These are phyloP conservation scores for Lucilia cuprina DNA, from an alignment of 1,140 invertebrate genomes.

Conservation along the genomic window DNA sequence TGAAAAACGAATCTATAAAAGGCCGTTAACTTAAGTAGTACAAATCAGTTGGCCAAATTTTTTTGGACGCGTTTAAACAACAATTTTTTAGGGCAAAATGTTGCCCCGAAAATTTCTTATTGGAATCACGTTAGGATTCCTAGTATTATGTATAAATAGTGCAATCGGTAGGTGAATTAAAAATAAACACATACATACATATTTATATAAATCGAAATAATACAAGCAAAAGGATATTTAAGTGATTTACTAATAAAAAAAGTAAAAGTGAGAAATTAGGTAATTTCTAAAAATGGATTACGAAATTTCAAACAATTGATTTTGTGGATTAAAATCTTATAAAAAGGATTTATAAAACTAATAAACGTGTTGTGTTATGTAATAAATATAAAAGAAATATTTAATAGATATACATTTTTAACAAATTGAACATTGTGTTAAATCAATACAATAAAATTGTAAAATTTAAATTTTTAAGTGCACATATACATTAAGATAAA, in stretches of 20 bases:
- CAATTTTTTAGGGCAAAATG: slow-evolving; percentile 40
- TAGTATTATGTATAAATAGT: slow-evolving; percentile 44
- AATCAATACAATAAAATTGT: not conserved
- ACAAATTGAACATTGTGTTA: not conserved
- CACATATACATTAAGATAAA: too few species aligned
- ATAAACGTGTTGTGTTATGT: not conserved
- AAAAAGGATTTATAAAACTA: not conserved
- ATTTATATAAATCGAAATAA: not conserved
- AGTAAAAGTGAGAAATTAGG: slow-evolving; percentile 14
- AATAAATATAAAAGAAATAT: not conserved
- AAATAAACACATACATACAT: not conserved
- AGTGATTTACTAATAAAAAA: slow-evolving; percentile 9
- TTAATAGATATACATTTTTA: not conserved
- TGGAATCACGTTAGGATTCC: slow-evolving; percentile 46
- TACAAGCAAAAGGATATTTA: not conserved
- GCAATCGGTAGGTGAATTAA: slow-evolving; percentile 46
- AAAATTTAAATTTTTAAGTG: not conserved
- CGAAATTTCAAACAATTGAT: not conserved
- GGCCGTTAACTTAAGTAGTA: slow-evolving; percentile 30
- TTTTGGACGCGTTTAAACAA: slow-evolving; percentile 41
- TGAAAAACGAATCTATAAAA: slow-evolving; percentile 50
- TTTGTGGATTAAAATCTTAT: not conserved
- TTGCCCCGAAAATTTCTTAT: slow-evolving; percentile 43
- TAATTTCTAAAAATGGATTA: not conserved
- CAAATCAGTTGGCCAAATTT: slow-evolving; percentile 50